Evolutionary conservation across 2,113 vertebrate genomes (phyloP).

Genomic region (Helogale parvula): DNA sequence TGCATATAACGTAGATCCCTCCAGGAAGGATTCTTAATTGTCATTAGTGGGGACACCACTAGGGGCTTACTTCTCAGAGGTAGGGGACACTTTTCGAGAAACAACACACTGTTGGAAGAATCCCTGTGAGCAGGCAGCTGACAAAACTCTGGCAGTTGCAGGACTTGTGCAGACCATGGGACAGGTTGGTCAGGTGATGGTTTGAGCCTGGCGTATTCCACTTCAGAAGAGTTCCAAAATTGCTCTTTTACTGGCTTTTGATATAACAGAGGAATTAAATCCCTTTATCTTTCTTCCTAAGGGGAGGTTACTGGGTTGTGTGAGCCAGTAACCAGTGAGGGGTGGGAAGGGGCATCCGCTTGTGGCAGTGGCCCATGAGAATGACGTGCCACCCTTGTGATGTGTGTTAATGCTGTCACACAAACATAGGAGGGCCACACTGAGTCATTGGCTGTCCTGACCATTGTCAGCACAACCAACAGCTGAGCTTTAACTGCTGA

Average conservation of each 20-base stretch:
- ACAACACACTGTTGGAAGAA: not conserved
- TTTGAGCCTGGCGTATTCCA: not conserved
- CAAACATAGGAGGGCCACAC: not conserved
- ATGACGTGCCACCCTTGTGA: not conserved
- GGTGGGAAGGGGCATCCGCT: not conserved
- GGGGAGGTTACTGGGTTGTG: not conserved
- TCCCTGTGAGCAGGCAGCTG: not conserved
- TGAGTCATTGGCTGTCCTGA: not conserved
- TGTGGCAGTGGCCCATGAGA: not conserved
- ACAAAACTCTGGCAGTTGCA: not conserved
- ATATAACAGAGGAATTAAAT: constrained; percentile 30
- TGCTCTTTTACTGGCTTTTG: constrained; percentile 45
- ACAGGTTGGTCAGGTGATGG: not conserved
- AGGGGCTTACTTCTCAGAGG: constrained; percentile 6
- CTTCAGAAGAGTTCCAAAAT: constrained; percentile 12
- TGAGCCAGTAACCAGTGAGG: not conserved
- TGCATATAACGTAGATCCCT: not conserved
- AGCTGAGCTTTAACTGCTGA: constrained; percentile 30
- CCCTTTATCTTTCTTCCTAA: not conserved
- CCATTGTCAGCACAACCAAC: not conserved
- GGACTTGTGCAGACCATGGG: not conserved
- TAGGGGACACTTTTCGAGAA: not conserved
- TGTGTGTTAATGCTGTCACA: not conserved
- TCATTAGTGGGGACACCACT: not conserved
- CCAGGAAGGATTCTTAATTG: not conserved